These are phyloP conservation scores for Cheilinus undulatus DNA, from an alignment of 2,113 vertebrate genomes.

Conservation along the genomic window DNA sequence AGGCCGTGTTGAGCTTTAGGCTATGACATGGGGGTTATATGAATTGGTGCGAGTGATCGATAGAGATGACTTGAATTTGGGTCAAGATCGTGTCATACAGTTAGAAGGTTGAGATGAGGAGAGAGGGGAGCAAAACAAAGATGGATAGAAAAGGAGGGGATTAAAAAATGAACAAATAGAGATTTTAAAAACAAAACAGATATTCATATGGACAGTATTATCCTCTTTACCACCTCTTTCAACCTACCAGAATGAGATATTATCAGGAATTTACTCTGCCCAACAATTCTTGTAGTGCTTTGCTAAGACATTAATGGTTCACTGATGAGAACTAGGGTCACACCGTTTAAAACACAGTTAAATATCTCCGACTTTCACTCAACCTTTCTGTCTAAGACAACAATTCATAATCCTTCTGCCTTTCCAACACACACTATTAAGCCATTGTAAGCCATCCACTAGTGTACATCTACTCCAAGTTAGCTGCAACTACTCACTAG, in stretches of 20 bases:
- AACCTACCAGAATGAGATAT: conserved; percentile 76
- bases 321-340: conserved; percentile 58
- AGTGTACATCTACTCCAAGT: neutral
- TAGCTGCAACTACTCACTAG: neutral
- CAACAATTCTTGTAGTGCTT: conserved; percentile 21
- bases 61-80: conserved; percentile 65
- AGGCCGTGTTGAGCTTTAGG: conserved; percentile 49
- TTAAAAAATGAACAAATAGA: conserved; percentile 31
- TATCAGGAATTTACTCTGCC: conserved; percentile 63
- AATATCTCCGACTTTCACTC: conserved; percentile 44
- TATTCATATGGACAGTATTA: neutral
- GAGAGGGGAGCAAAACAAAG: conserved; percentile 8
- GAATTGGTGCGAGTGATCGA: conserved; percentile 68
- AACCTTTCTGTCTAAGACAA: conserved; percentile 1
- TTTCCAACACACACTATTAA: neutral
- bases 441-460: neutral
- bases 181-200: neutral
- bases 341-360: conserved; percentile 41
- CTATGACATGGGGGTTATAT: conserved; percentile 55
- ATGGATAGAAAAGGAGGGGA: neutral
- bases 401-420: conserved; percentile 12
- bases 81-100: conserved; percentile 66
- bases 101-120: conserved; percentile 36
- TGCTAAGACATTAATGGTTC: conserved; percentile 65
- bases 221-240: neutral